Evolutionary conservation across 2,888 invertebrate species (phyloP).

Genomic region (Orchesellides sinensis): DNA sequence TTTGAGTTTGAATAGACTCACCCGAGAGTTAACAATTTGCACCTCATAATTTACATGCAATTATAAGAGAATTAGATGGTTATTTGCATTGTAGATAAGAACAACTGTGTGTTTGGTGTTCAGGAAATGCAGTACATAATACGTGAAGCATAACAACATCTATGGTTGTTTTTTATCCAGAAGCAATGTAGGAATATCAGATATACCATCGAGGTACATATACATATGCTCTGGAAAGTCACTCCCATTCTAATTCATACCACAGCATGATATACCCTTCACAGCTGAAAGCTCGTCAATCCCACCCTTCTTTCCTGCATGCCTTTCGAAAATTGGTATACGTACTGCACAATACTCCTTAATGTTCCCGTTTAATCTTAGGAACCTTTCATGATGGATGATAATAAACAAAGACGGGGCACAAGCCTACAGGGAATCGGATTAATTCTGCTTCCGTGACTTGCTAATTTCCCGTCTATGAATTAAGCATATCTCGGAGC

Average conservation of each 20-base stretch:
- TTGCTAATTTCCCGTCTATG: constrained; percentile 53
- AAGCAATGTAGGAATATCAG: too few relatives aligned
- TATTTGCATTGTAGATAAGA: constrained; percentile 20
- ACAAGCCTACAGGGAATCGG: constrained; percentile 47
- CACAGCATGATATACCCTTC: too few relatives aligned
- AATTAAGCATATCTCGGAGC: constrained; percentile 14
- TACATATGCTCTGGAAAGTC: neutral
- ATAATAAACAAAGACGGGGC: constrained; percentile 52
- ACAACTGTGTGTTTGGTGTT: neutral
- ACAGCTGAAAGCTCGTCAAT: constrained; percentile 10
- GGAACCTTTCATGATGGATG: constrained; percentile 55
- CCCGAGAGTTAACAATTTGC: constrained; percentile 40
- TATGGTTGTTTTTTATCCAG: too few relatives aligned
- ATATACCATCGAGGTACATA: constrained; percentile 1
- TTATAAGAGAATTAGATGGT: constrained; percentile 20
- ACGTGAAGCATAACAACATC: neutral
- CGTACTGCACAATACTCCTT: constrained; percentile 38
- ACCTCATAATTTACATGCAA: constrained; percentile 57
- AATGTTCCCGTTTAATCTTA: constrained; percentile 48
- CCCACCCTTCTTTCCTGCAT: constrained; percentile 2
- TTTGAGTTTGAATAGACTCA: neutral
- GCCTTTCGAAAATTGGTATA: neutral
- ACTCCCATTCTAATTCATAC: neutral
- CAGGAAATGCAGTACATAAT: constrained; percentile 17
- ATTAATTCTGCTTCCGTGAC: constrained; percentile 60